Evolutionary conservation across 2,888 invertebrate genomes (phyloP).

Genomic region (Melolontha melolontha): DNA sequence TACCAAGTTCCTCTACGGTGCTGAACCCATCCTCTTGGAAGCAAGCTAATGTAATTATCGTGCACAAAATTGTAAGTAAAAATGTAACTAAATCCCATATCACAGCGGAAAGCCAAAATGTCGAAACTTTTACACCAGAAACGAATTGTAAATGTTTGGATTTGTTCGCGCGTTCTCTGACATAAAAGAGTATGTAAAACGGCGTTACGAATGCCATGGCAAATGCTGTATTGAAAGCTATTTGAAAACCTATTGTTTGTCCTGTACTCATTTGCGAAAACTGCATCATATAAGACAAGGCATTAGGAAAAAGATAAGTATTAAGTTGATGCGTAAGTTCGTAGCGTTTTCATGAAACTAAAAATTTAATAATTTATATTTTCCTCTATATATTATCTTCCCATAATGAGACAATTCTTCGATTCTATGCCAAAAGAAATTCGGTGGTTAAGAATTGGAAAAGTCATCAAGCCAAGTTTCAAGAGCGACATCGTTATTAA

Average conservation of each 20-base stretch:
- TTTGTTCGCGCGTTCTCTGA: conserved; percentile 76
- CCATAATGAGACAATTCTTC: too few species aligned
- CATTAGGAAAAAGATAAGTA: background rate
- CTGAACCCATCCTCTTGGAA: conserved; percentile 76
- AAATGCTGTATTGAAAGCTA: conserved; percentile 78
- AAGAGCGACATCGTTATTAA: too few species aligned
- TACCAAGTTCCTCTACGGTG: conserved; percentile 68
- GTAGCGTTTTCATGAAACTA: too few species aligned
- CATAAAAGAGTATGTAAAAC: conserved; percentile 72
- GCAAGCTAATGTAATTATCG: conserved; percentile 73
- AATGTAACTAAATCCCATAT: conserved; percentile 77
- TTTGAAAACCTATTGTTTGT: conserved; percentile 68
- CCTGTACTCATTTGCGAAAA: conserved; percentile 57
- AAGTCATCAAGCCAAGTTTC: too few species aligned
- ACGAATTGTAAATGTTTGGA: conserved; percentile 80
- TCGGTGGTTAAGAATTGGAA: too few species aligned
- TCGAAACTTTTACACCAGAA: conserved; percentile 75
- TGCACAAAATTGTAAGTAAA: conserved; percentile 68
- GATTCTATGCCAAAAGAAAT: too few species aligned
- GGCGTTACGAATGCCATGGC: conserved; percentile 78
- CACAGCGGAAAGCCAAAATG: conserved; percentile 78
- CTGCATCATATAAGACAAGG: conserved; percentile 56
- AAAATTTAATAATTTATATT: too few species aligned
- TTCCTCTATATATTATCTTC: too few species aligned
- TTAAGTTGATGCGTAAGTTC: too few species aligned